Conservation (phyloP, 2,113 vertebrate species). For the Rhinogobius similis region DNA sequence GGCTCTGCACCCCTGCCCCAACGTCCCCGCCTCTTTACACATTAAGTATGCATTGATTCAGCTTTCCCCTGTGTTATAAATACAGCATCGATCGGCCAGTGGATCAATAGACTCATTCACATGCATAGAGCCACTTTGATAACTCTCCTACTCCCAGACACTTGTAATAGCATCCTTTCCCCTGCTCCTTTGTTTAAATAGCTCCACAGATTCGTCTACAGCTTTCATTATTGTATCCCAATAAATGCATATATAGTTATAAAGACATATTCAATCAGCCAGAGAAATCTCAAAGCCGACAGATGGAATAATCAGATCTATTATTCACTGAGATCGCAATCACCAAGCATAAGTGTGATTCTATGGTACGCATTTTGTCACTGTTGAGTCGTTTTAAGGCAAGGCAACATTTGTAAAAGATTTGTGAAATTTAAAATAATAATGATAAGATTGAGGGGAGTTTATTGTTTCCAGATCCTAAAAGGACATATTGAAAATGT, state of each 20-base stretch:
- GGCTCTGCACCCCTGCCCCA: conserved; percentile 64
- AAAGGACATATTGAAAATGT: not conserved
- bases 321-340: conserved; percentile 48
- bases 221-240: conserved; percentile 47
- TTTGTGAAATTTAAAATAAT: not conserved
- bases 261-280: conserved; percentile 44
- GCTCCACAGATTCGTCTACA: conserved; percentile 44
- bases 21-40: conserved; percentile 62
- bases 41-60: conserved; percentile 83
- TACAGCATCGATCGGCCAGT: conserved; percentile 82
- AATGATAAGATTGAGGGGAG: no score
- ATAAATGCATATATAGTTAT: conserved; percentile 47
- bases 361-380: conserved; percentile 16
- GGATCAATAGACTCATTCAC: conserved; percentile 88
- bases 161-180: conserved; percentile 83
- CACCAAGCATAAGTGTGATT: conserved; percentile 18
- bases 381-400: conserved; percentile 8
- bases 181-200: conserved; percentile 33
- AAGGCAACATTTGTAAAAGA: not conserved
- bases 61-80: conserved; percentile 80
- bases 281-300: conserved; percentile 46
- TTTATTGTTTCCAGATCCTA: no score
- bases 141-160: conserved; percentile 82
- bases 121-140: conserved; percentile 84
- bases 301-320: conserved; percentile 30